Base-by-base conservation (phyloP, 2,113 vertebrate genomes). In the Pelecanus crispus region DNA sequence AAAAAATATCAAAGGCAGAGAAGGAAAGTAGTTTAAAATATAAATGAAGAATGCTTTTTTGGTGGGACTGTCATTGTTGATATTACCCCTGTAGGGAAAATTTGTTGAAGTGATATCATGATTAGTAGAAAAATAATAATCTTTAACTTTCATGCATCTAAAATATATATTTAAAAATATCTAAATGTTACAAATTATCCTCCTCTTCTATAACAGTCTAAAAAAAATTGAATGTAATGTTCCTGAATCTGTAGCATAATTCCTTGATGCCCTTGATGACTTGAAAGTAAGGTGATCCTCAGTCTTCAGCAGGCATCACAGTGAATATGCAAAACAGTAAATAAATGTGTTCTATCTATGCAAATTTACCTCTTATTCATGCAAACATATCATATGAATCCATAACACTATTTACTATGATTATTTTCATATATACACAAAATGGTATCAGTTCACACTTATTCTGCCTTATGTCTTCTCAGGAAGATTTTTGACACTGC, bases 171-270 rank as follows among this genome's bases (percentile, higher is more conserved):
- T 92, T 94, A 18, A 90, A 88, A 85, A 77, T 81, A 86, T 86
- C 45, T 91, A 85, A 79, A 89, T 95, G 56, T 88, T 92, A 55
- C 7, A 63, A 92, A 52, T 92, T 78, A 36, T 90, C 28, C 34
- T 89, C 45, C 10, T 17, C 2, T 52, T 89, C 47, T 70, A 31
- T 72, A 81, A 88, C 40, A 85, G 47, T 70, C 45, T 77, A 86
- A 71, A 72, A 44, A 44, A 56, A 65, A 72, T 71, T 77, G 29
- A 59, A 20, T 75, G 40, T 74, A 84, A 49, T 92, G 58, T 55
- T 44, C 32, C 18, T 83, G 40, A 82, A 29, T 42, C 45, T 81
- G 44, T 50, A 85, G 32, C 53, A n/a, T 81, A 85, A 58, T 71
- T 47, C 10, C 9, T 42, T 36, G 22, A 47, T 59, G 9, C 3